Conservation (phyloP, 2,888 invertebrate genomes). For the Drosophila dives region DNA sequence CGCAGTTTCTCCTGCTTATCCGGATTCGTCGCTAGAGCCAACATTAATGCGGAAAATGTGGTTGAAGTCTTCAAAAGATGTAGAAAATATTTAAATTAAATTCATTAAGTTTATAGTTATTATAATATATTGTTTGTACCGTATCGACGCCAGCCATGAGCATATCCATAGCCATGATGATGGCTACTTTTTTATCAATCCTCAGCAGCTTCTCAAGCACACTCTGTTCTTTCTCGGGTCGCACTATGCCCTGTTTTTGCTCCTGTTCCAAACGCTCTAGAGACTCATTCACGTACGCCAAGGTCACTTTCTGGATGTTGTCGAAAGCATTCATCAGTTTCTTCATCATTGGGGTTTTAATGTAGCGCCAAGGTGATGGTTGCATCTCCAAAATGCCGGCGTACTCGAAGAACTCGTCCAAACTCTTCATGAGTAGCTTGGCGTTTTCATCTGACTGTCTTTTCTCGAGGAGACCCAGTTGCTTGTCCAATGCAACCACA, state of each 20-base stretch:
- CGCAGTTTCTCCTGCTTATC: slow-evolving; percentile 88
- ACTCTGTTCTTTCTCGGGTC: slow-evolving; percentile 85
- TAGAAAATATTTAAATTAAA: background rate
- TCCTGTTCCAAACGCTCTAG: slow-evolving; percentile 67
- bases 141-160: slow-evolving; percentile 90
- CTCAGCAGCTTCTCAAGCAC: slow-evolving; percentile 88
- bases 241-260: slow-evolving; percentile 49
- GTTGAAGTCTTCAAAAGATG: slow-evolving; percentile 79
- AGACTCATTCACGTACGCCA: slow-evolving; percentile 82
- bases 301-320: slow-evolving; percentile 64
- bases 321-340: slow-evolving; percentile 67
- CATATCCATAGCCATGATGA: slow-evolving; percentile 90
- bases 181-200: slow-evolving; percentile 87
- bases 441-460: slow-evolving; percentile 50
- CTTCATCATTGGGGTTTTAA: slow-evolving; percentile 53
- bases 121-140: slow-evolving; percentile 83
- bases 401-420: slow-evolving; percentile 52
- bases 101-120: background rate
- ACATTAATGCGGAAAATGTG: slow-evolving; percentile 61
- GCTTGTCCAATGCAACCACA: slow-evolving; percentile 84
- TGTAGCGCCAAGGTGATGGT: slow-evolving; percentile 65
- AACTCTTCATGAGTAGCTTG: slow-evolving; percentile 52
- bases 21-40: slow-evolving; percentile 87
- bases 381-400: slow-evolving; percentile 47
- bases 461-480: slow-evolving; percentile 72